phyloP scores from a whole-genome alignment of 2,888 invertebrate species.

The Pristionchus maxplancki region DNA sequence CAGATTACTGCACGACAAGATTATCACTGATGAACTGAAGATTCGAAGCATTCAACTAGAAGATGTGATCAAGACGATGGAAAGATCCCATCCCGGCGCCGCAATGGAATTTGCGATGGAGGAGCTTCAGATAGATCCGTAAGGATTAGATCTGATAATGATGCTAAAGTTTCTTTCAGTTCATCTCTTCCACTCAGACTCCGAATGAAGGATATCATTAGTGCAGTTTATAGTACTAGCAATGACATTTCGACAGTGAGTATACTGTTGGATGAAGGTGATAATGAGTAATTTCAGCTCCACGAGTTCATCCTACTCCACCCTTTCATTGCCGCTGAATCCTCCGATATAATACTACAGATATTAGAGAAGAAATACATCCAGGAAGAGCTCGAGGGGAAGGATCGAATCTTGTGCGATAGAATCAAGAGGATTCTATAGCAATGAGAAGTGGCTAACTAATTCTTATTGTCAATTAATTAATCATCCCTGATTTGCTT shows the following conservation, averaged over 20 bases:
- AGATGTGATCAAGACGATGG: background rate
- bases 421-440: background rate
- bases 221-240: background rate
- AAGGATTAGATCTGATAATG: background rate
- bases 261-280: background rate
- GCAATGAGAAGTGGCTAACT: no score
- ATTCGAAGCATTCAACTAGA: background rate
- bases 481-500: no score
- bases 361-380: background rate
- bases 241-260: background rate
- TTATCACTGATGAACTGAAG: constrained; percentile 18
- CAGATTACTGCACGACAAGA: background rate
- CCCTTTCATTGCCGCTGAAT: background rate
- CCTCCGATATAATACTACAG: background rate
- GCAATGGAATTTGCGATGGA: constrained; percentile 23
- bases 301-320: background rate
- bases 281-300: background rate
- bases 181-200: background rate
- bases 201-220: background rate
- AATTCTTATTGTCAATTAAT: no score
- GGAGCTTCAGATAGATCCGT: background rate
- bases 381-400: background rate
- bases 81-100: background rate
- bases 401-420: background rate
- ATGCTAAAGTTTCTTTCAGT: background rate